phyloP scores from a whole-genome alignment of 2,113 vertebrate genomes.

The Acrocephalus arundinaceus region DNA sequence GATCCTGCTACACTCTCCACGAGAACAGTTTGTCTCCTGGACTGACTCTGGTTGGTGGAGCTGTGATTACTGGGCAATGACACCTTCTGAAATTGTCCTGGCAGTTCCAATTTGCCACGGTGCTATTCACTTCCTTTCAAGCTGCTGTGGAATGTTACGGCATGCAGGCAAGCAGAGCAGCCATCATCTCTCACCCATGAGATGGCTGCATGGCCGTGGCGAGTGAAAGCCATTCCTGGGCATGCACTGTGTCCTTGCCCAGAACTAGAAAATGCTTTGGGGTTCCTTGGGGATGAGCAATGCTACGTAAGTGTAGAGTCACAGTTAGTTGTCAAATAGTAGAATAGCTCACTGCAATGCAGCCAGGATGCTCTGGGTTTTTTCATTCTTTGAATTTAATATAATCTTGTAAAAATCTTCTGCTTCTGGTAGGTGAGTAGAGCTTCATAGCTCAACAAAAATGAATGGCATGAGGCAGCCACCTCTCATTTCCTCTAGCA shows the following conservation, averaged over 20 bases:
- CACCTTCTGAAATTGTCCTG: not conserved
- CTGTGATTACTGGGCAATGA: not conserved
- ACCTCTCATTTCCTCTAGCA: not conserved
- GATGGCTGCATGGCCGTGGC: accelerated
- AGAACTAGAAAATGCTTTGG: not conserved
- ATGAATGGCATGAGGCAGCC: not conserved
- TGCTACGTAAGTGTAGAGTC: accelerated
- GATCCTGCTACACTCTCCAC: not conserved
- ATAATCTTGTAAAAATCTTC: not conserved
- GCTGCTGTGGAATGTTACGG: not conserved
- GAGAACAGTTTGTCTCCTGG: not conserved
- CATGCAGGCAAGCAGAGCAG: slow-evolving; percentile 7
- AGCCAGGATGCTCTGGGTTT: not conserved
- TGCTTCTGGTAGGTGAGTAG: not conserved
- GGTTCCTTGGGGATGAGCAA: not conserved
- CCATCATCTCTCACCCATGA: not conserved
- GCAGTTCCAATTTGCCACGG: slow-evolving; percentile 25
- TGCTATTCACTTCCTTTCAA: slow-evolving; percentile 15
- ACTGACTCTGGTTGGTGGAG: not conserved
- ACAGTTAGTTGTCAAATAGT: not conserved
- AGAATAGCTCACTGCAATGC: not conserved
- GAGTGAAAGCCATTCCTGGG: not conserved
- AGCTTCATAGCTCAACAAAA: not conserved
- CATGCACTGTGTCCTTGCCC: accelerated
- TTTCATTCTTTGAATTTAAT: not conserved